Conservation (phyloP, 1,140 invertebrate species). For the Trichonephila inaurata region DNA sequence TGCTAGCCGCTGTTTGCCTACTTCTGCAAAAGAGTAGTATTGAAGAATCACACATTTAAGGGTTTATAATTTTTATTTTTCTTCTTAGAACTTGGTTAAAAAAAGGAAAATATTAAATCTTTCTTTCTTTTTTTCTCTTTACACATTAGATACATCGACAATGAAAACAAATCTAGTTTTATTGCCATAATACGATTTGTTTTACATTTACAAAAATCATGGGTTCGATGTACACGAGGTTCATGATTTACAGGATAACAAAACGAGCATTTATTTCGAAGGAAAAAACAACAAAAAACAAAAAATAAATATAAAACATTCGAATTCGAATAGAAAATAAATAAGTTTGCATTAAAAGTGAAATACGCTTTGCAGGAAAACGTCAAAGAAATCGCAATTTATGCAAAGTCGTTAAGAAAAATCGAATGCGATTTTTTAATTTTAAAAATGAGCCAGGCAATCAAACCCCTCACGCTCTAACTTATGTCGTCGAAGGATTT, state of each 20-base stretch:
- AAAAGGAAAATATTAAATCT: too few relatives aligned
- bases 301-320: not conserved
- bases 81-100: too few relatives aligned
- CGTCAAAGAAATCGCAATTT: conserved; percentile 29
- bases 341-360: not conserved
- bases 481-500: conserved; percentile 58
- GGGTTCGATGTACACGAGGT: not conserved
- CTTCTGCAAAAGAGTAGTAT: too few relatives aligned
- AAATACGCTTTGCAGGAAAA: not conserved
- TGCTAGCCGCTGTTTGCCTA: too few relatives aligned
- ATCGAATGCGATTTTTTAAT: conserved; percentile 22
- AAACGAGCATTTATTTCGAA: not conserved
- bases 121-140: too few relatives aligned
- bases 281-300: too few relatives aligned
- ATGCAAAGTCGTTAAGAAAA: conserved; percentile 9
- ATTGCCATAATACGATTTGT: not conserved
- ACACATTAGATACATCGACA: not conserved
- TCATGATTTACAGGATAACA: not conserved
- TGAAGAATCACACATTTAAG: too few relatives aligned
- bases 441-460: conserved; percentile 61
- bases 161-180: not conserved
- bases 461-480: conserved; percentile 48
- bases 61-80: too few relatives aligned
- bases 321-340: not conserved
- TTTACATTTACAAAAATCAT: not conserved